Base-by-base conservation (phyloP, 2,797 vertebrate species). In the Schizothorax lantsangensis region DNA sequence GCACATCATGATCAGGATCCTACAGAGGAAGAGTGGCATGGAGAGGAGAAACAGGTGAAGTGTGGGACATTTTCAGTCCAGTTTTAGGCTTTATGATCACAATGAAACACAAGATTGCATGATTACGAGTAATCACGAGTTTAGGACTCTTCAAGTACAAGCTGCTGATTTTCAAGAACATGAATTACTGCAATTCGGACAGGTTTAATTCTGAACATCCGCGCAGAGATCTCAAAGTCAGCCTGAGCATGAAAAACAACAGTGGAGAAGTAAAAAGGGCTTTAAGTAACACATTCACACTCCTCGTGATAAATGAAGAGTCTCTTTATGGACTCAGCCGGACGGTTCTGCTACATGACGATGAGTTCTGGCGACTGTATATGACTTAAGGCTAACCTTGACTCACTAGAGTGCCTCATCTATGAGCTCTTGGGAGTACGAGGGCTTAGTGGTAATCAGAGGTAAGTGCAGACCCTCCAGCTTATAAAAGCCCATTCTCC, bases 391-490 rank as follows among this genome's bases (percentile, higher is more conserved):
- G 73, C 68, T 88, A 87, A 91, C 89, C 88, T 90, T 92, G 89
- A 87, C 84, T 84, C 59, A 40, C 59, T 90, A 78, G 77, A 90
- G 89, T 62, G 78, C 79, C 66, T 86, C 86, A 69, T 86, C 86
- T 45, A 78, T 12, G 19, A 79, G 81, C 88, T 84, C 88, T 91
- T 72, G 80, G 77, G 81, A 74, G 78, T 30, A 84, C 23, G 36
- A 91, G 85, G 49, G 64, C 78, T 54, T 40, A 43, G 83, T 68
- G 85, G 85, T 90, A 91, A 91, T 92, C 88, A 92, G 89, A 87
- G 72, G 78, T 71, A 84, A 89, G 88, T 86, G 77, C 54, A 57
- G 86, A 84, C 85, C 84, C 88, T 89, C 57, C 82, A 88, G 74
- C 52, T 81, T 73, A 80, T 86, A 81, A 90, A 88, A 88, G 86